These are phyloP conservation scores for Microcebus lehilahytsara DNA, from an alignment of 2,113 vertebrate species.

Conservation along the genomic window DNA sequence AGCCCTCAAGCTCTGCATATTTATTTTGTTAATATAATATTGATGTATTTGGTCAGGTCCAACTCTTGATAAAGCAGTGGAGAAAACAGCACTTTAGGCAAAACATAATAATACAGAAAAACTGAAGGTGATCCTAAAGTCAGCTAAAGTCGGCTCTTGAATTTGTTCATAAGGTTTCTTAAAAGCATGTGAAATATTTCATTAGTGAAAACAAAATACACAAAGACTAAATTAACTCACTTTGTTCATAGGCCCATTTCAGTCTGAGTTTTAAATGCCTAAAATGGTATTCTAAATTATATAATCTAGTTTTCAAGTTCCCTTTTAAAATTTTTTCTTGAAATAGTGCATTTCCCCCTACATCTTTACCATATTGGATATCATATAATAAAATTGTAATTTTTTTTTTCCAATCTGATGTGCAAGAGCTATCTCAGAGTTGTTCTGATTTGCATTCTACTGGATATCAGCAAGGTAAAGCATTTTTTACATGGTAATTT, in stretches of 20 bases:
- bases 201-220: background rate
- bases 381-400: background rate
- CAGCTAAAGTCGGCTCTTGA: conserved; percentile 21
- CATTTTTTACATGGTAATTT: conserved; percentile 52
- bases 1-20: background rate
- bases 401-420: background rate
- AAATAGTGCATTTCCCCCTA: background rate
- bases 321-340: background rate
- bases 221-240: background rate
- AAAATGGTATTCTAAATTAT: background rate
- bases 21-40: background rate
- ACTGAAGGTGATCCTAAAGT: background rate
- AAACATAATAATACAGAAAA: conserved; percentile 37
- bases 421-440: conserved; percentile 20
- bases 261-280: background rate
- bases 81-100: background rate
- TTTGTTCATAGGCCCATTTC: background rate
- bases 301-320: background rate
- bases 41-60: background rate
- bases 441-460: conserved; percentile 42
- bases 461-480: conserved; percentile 42
- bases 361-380: background rate
- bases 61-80: conserved; percentile 25
- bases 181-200: background rate
- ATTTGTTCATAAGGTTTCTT: background rate